Evolutionary conservation across 2,888 invertebrate genomes (phyloP).

Genomic region (Argyresthia albistria): DNA sequence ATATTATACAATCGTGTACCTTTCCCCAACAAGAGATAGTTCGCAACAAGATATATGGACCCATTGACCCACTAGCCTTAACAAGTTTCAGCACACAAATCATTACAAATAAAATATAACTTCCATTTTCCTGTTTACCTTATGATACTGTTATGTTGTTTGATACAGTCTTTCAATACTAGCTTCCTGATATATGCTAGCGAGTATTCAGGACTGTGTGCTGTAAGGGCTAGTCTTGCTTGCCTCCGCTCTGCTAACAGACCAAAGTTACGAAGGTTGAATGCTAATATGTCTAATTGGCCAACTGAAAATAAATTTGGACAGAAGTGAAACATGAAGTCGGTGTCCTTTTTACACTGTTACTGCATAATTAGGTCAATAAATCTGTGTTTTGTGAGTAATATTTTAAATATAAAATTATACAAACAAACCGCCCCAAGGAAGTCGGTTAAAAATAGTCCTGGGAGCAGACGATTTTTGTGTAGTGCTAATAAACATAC

Average conservation of each 20-base stretch:
- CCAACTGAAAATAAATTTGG: constrained; percentile 39
- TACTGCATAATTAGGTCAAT: too few relatives aligned
- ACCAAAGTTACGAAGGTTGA: constrained; percentile 53
- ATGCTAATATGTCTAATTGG: constrained; percentile 60
- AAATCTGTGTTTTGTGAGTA: too few relatives aligned
- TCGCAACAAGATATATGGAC: background rate
- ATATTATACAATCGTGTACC: background rate
- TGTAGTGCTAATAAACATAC: too few relatives aligned
- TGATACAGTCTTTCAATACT: constrained; percentile 48
- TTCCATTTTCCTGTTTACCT: constrained; percentile 25
- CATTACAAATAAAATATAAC: background rate
- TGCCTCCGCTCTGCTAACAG: constrained; percentile 26
- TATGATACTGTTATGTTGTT: constrained; percentile 57
- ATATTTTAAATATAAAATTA: too few relatives aligned
- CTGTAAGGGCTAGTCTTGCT: too few relatives aligned
- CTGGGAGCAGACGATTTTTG: too few relatives aligned
- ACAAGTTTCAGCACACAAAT: background rate
- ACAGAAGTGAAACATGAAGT: background rate
- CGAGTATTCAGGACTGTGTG: too few relatives aligned
- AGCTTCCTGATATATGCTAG: constrained; percentile 9
- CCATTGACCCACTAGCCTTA: background rate
- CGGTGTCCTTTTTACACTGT: too few relatives aligned
- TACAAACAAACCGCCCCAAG: too few relatives aligned
- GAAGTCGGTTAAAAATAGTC: too few relatives aligned
- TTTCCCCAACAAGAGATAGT: too few relatives aligned